Base-by-base conservation (phyloP, 2,797 vertebrate genomes). In the Cyclopterus lumpus region DNA sequence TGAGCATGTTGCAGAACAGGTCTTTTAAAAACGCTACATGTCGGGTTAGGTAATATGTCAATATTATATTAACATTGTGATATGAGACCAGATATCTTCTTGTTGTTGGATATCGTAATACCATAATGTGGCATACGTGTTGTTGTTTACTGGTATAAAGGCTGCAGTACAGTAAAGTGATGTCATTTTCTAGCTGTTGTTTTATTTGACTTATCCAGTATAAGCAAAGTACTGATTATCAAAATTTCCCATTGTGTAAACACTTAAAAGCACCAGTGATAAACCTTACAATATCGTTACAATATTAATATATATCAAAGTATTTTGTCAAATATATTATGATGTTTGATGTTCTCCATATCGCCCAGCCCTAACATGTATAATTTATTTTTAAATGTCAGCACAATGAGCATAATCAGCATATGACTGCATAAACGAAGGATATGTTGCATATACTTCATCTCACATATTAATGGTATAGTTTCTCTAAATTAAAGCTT, bases 341-440 rank as follows among this genome's bases (percentile, higher is more conserved):
- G 40, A 44, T 18, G 44, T 44, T 6, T 16, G 2, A 44, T 44
- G 42, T 44, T 44, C 42, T 18, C 12, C 16, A 46, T 46, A 46
- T 42, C 40, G 40, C 14, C 40, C 12, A 42, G 44, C 44, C 18
- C 16, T 8, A 46, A 46, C 2, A 20, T 70, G 67, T 40, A 55
- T 55, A 60, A 38, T 38, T 67, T 62, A 20, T 77, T 60, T 32
- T 71, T 55, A 67, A 71, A 68, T 6, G 5, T 36, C 55, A 64
- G 36, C 3, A 61, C 28, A 48, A 28, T 26, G 11, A 55, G 24
- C 0, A 69, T 26, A 51, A 26, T 6, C 15, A 28, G 53, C 26
- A 18, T 42, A 10, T 36, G 16, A 46, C 15, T 46, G 42, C 14
- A 12, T 12, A 57, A 59, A 55, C 12, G 53, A 69, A 66, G 2